Percentiles rank a stretch among this genome's conserved stretches.
Conservation (phyloP, 2,797 vertebrate species). For the Agapornis canus region DNA sequence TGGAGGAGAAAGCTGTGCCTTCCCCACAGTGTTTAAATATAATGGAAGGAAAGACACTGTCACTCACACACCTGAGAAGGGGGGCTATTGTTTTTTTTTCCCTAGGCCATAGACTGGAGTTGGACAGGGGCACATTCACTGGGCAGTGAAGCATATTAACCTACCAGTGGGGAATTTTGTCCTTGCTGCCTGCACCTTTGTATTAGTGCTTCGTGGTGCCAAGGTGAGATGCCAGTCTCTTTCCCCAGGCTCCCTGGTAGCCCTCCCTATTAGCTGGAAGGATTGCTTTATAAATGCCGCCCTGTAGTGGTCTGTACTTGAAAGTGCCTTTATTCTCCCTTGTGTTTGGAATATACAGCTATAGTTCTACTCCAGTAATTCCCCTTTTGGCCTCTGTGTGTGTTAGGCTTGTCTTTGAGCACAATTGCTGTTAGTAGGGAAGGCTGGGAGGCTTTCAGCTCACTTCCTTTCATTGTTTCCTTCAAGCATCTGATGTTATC, state of each 20-base stretch:
- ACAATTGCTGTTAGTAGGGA: neutral
- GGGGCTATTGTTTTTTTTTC: neutral
- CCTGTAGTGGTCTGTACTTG: neutral
- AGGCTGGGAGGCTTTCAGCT: neutral
- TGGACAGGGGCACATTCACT: neutral
- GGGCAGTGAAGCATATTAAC: neutral
- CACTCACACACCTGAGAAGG: neutral
- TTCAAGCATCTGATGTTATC: slow-evolving; percentile 18
- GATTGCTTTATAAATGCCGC: neutral
- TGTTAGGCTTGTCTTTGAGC: neutral
- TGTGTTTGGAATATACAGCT: neutral
- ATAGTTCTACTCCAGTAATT: neutral
- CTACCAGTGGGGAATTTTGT: neutral
- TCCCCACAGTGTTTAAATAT: neutral
- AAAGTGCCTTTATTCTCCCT: neutral
- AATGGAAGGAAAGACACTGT: neutral
- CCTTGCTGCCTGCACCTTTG: neutral
- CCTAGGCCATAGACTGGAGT: neutral
- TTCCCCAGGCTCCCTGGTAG: neutral
- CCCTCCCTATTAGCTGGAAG: neutral
- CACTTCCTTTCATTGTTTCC: slow-evolving; percentile 60
- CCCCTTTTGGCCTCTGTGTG: neutral
- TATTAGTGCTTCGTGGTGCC: neutral
- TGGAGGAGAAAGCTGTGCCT: rapidly evolving
- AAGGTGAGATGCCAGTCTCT: neutral